A percentile compares a stretch with the other conserved stretches of the same genome.
Conservation (phyloP, 2,797 vertebrate species). For the Pristis pectinata region DNA sequence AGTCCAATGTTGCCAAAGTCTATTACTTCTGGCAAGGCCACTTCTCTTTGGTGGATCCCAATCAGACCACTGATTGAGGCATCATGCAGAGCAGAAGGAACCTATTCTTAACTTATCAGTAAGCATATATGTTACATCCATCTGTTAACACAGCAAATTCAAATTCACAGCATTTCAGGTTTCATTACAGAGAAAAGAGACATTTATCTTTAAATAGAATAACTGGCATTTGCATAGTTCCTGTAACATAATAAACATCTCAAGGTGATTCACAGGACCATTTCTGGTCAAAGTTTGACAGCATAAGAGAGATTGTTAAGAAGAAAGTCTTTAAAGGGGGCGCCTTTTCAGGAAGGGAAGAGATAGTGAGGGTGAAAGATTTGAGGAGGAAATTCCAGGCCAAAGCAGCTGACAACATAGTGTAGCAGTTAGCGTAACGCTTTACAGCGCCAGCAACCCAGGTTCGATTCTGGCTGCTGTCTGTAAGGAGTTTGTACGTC, state of each 20-base stretch:
- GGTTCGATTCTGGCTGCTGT: too few species aligned
- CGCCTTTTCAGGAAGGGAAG: too few species aligned
- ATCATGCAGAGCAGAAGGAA: background rate
- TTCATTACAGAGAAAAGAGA: background rate
- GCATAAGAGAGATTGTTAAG: background rate
- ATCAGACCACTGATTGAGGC: background rate
- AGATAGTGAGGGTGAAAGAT: too few species aligned
- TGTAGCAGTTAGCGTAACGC: too few species aligned
- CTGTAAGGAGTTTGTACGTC: too few species aligned
- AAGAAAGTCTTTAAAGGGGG: too few species aligned
- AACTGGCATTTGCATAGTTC: background rate
- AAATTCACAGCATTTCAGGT: background rate
- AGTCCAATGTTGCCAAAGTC: background rate
- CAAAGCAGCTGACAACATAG: too few species aligned
- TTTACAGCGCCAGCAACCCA: too few species aligned
- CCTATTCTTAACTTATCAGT: background rate
- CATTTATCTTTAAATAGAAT: background rate
- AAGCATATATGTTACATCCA: background rate
- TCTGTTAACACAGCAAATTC: background rate
- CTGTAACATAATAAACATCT: background rate
- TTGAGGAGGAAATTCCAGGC: too few species aligned
- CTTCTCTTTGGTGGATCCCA: background rate
- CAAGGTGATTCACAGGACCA: background rate
- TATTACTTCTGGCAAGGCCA: background rate
- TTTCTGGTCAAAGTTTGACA: background rate